Evolutionary conservation across 2,113 vertebrate species (phyloP).

Genomic region (Taxidea taxus): DNA sequence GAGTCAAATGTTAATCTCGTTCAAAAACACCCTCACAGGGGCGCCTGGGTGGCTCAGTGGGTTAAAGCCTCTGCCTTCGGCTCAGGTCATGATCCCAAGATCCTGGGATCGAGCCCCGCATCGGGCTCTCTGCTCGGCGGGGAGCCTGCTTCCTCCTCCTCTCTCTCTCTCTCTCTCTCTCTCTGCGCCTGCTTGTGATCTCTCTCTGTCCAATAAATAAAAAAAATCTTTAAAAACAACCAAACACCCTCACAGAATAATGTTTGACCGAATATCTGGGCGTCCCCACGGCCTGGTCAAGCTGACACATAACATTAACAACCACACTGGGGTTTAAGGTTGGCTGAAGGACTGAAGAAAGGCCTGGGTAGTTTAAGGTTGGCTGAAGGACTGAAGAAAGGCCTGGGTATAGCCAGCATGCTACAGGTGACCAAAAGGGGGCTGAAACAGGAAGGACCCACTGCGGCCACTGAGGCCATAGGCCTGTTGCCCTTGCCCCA

Average conservation of each 20-base stretch:
- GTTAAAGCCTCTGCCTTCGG: too few species aligned
- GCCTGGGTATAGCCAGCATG: neutral
- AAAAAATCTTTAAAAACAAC: too few species aligned
- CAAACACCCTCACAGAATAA: neutral
- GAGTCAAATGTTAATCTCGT: neutral
- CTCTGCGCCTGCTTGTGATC: too few species aligned
- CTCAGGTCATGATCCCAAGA: too few species aligned
- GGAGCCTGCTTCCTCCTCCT: too few species aligned
- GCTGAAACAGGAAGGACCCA: neutral
- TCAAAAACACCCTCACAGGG: neutral
- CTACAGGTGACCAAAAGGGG: neutral
- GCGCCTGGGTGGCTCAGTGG: too few species aligned
- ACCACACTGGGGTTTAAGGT: neutral
- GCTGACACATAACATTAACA: neutral
- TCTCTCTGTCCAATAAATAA: too few species aligned
- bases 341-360: slow-evolving; percentile 4
- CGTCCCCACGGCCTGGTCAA: neutral
- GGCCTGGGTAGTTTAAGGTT: neutral
- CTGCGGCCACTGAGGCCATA: neutral
- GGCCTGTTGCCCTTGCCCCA: neutral
- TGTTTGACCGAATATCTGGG: neutral
- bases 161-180: too few species aligned
- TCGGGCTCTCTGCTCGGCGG: too few species aligned
- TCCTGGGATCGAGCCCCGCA: too few species aligned
- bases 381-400: neutral